A percentile compares a stretch with the other conserved stretches of the same genome.
Evolutionary conservation across 2,888 invertebrate genomes (phyloP).

Genomic region (Chloroclystis v-ata): DNA sequence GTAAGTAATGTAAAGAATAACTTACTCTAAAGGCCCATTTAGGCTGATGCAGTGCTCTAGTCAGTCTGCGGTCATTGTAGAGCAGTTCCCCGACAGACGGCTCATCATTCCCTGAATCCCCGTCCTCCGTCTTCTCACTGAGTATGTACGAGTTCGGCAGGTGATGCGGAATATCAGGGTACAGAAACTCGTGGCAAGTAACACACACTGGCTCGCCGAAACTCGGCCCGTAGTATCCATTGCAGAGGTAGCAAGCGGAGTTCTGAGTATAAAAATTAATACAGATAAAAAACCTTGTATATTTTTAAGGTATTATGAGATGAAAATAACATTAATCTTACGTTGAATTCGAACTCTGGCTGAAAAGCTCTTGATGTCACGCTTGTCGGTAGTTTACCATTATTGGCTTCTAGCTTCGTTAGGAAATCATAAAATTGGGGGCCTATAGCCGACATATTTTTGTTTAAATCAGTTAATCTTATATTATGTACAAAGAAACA

Average conservation of each 20-base stretch:
- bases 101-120: slow-evolving; percentile 97
- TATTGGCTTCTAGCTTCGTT: slow-evolving; percentile 65
- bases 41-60: slow-evolving; percentile 9
- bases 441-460: slow-evolving; percentile 58
- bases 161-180: slow-evolving; percentile 84
- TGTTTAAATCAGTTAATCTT: not conserved
- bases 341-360: slow-evolving; percentile 67
- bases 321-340: too few relatives aligned
- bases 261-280: slow-evolving; percentile 64
- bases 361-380: slow-evolving; percentile 26
- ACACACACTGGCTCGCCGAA: slow-evolving; percentile 94
- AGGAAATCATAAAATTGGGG: slow-evolving; percentile 61
- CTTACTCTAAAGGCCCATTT: slow-evolving; percentile 14
- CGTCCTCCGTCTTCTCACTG: slow-evolving; percentile 86
- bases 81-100: slow-evolving; percentile 81
- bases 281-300: too few relatives aligned
- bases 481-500: too few relatives aligned
- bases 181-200: slow-evolving; percentile 95
- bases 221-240: slow-evolving; percentile 94
- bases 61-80: slow-evolving; percentile 13
- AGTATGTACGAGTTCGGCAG: slow-evolving; percentile 69
- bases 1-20: not conserved
- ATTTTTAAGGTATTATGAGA: too few relatives aligned
- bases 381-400: slow-evolving; percentile 53
- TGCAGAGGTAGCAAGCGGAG: slow-evolving; percentile 87